Percentiles rank a stretch among this genome's conserved stretches.
phyloP scores from a whole-genome alignment of 2,888 invertebrate species.

The Oxycera nigricornis region DNA sequence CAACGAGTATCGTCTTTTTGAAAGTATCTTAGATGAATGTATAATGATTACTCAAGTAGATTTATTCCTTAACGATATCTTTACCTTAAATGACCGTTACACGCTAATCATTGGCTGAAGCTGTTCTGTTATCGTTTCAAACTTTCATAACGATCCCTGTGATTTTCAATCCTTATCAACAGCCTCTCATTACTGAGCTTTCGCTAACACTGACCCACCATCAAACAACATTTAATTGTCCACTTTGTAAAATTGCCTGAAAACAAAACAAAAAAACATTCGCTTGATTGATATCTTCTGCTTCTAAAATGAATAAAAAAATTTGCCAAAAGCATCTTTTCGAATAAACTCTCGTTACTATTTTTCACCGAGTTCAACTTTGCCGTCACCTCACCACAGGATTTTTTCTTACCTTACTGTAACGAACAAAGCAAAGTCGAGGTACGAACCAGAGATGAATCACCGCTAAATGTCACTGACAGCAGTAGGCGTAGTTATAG shows the following conservation, averaged over 20 bases:
- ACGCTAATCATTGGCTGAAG: no score
- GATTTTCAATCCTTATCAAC: no score
- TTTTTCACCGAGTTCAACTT: neutral
- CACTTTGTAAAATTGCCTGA: neutral
- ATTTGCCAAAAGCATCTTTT: constrained; percentile 27
- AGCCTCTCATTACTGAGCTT: neutral
- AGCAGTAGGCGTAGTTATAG: no score
- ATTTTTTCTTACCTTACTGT: neutral
- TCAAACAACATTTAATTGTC: neutral
- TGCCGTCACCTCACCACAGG: neutral
- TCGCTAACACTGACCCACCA: neutral
- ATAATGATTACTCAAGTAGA: no score
- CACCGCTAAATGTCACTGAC: no score
- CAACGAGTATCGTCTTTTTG: no score
- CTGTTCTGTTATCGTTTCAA: no score
- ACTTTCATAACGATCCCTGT: no score
- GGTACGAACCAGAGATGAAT: no score
- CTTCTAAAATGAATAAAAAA: neutral
- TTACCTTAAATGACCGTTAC: no score
- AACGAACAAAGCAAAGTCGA: neutral
- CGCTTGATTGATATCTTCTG: constrained; percentile 20
- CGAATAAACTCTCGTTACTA: neutral
- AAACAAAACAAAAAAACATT: constrained; percentile 3
- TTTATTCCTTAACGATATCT: no score
- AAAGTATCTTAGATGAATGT: no score